phyloP scores from a whole-genome alignment of 2,888 invertebrate species.

The Oeneis ivallda region DNA sequence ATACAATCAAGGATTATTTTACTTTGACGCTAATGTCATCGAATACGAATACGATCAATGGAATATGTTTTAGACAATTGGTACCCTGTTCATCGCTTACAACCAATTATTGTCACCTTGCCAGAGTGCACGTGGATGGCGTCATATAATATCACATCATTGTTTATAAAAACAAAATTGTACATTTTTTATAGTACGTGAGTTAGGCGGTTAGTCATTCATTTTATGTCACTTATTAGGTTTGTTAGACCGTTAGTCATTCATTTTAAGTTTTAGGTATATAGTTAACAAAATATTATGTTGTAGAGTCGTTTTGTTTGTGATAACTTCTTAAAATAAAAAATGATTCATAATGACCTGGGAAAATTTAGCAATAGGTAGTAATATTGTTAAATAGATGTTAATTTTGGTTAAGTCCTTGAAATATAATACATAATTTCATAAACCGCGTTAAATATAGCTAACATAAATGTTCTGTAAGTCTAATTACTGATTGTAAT shows the following conservation, averaged over 20 bases:
- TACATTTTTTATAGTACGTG: background rate
- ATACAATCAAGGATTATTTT: too few species aligned
- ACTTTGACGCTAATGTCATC: too few species aligned
- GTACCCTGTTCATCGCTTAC: too few species aligned
- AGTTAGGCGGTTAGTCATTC: background rate
- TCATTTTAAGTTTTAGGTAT: background rate
- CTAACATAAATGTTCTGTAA: background rate
- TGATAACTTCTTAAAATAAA: background rate
- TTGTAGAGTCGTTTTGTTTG: background rate
- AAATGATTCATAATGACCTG: background rate
- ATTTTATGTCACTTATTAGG: too few species aligned
- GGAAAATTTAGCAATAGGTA: background rate
- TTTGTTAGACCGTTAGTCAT: background rate
- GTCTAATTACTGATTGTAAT: background rate
- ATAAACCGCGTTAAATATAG: background rate
- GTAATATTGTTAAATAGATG: background rate
- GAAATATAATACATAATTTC: background rate
- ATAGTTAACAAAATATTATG: background rate
- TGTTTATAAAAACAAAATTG: background rate
- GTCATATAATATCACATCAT: slow-evolving; percentile 40
- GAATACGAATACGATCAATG: too few species aligned
- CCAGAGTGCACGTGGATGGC: slow-evolving; percentile 51
- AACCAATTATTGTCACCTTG: slow-evolving; percentile 49
- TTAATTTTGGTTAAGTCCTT: background rate
- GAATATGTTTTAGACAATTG: too few species aligned